Evolutionary conservation across 2,888 invertebrate genomes (phyloP).

Genomic region (Microplitis deprimator): DNA sequence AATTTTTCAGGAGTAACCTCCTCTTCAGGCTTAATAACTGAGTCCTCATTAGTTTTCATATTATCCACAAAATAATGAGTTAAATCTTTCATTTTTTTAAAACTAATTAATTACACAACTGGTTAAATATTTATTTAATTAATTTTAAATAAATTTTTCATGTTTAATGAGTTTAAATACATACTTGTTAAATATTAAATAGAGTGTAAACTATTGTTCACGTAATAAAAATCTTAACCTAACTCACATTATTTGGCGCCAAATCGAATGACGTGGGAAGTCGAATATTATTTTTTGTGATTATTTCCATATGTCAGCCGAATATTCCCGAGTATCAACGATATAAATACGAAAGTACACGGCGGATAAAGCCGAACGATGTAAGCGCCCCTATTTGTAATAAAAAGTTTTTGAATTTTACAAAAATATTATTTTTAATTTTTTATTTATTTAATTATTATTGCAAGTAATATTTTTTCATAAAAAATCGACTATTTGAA

Average conservation of each 20-base stretch:
- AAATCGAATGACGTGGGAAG: background rate
- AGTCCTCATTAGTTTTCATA: slow-evolving; percentile 47
- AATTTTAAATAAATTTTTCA: background rate
- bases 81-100: slow-evolving; percentile 59
- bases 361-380: background rate
- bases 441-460: too few species aligned
- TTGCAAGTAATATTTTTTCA: too few species aligned
- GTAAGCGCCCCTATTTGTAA: background rate
- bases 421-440: too few species aligned
- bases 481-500: too few species aligned
- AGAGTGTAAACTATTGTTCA: background rate
- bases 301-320: background rate
- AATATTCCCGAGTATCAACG: background rate
- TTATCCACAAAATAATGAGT: slow-evolving; percentile 60
- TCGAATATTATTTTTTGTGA: background rate
- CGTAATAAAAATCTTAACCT: background rate
- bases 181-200: background rate
- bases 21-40: slow-evolving; percentile 20
- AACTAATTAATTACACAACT: background rate
- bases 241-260: slow-evolving; percentile 30
- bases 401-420: too few species aligned
- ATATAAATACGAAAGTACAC: background rate
- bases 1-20: slow-evolving; percentile 44
- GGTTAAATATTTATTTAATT: background rate
- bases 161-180: slow-evolving; percentile 24